Evolutionary conservation across 2,797 vertebrate genomes (phyloP).

Genomic region (Erpetoichthys calabaricus): DNA sequence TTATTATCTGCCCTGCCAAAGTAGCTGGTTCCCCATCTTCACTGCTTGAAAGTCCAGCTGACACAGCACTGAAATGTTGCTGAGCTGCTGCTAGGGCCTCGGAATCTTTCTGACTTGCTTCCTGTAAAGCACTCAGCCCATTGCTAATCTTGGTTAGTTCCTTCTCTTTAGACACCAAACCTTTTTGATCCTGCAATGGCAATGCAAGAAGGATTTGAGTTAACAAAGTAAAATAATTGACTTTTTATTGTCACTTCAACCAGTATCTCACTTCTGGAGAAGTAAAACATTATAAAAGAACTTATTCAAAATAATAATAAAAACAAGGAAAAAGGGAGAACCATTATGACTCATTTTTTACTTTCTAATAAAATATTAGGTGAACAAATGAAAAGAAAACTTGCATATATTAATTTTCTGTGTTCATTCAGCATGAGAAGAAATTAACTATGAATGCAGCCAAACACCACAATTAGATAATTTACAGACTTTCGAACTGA

Average conservation of each 20-base stretch:
- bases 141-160: slow-evolving; percentile 56
- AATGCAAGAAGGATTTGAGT: neutral
- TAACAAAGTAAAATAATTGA: neutral
- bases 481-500: too few relatives aligned
- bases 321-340: too few relatives aligned
- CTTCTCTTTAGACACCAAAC: slow-evolving; percentile 65
- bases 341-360: too few relatives aligned
- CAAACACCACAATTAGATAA: too few relatives aligned
- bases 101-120: slow-evolving; percentile 53
- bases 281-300: neutral
- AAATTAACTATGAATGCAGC: too few relatives aligned
- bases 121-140: slow-evolving; percentile 48
- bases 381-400: too few relatives aligned
- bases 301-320: neutral
- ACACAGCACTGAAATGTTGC: slow-evolving; percentile 76
- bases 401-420: too few relatives aligned
- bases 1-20: slow-evolving; percentile 80
- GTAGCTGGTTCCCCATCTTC: slow-evolving; percentile 73
- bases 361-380: too few relatives aligned
- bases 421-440: too few relatives aligned
- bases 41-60: slow-evolving; percentile 73
- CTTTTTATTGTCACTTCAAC: neutral
- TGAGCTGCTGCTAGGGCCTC: slow-evolving; percentile 60
- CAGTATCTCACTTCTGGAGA: neutral
- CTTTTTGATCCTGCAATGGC: slow-evolving; percentile 64